Percentiles rank a stretch among this genome's conserved stretches.
These are phyloP conservation scores for Tokudaia muenninki DNA, from an alignment of 2,797 vertebrate species.

Conservation along the genomic window DNA sequence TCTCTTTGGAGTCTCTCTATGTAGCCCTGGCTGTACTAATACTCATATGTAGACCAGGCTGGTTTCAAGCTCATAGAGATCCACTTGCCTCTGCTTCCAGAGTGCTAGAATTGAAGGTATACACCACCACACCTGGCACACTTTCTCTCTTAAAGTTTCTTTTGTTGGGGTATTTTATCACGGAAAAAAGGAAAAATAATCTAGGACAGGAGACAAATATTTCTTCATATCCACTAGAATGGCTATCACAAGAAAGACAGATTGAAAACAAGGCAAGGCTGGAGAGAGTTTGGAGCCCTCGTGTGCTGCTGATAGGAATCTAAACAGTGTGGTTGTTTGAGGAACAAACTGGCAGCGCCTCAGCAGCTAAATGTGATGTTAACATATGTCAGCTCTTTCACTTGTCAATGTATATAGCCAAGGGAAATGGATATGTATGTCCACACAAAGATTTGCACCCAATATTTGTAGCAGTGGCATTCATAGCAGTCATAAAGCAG, in stretches of 20 bases:
- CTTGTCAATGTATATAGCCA: background rate
- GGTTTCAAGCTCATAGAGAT: background rate
- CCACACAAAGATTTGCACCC: background rate
- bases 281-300: background rate
- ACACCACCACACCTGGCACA: background rate
- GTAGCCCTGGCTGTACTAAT: background rate
- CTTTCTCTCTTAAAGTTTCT: background rate
- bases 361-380: constrained; percentile 5
- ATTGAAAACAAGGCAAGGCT: background rate
- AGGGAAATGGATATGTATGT: background rate
- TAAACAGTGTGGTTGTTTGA: background rate
- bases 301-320: background rate
- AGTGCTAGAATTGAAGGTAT: background rate
- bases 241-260: background rate
- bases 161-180: background rate
- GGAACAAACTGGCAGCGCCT: background rate
- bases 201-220: background rate
- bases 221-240: background rate
- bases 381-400: background rate
- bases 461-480: background rate
- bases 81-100: too few relatives aligned
- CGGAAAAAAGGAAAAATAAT: background rate
- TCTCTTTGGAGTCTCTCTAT: background rate
- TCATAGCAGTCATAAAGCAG: background rate
- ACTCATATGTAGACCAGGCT: background rate